phyloP scores from a whole-genome alignment of 2,888 invertebrate species.

The Sinhomidia bicolor region DNA sequence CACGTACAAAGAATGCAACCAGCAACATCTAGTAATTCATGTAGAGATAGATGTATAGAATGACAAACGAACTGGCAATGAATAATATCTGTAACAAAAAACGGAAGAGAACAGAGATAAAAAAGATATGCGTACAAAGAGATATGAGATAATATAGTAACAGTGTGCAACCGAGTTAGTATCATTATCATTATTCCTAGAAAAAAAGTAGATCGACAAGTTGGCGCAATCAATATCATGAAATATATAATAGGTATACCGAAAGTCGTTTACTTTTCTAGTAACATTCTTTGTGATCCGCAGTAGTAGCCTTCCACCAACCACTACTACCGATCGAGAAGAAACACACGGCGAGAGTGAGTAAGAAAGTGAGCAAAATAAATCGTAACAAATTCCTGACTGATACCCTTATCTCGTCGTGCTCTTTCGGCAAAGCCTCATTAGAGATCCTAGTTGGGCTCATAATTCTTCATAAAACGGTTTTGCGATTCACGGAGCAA shows the following conservation, averaged over 20 bases:
- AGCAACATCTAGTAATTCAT: conserved; percentile 1
- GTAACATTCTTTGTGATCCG: neutral
- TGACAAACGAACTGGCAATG: neutral
- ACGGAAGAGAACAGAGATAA: neutral
- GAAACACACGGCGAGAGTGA: neutral
- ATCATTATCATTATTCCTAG: neutral
- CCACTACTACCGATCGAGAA: too few relatives aligned
- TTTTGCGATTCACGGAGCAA: conserved; percentile 46
- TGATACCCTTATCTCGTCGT: conserved; percentile 40
- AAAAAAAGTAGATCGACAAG: conserved; percentile 68
- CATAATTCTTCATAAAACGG: conserved; percentile 68
- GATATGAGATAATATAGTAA: neutral
- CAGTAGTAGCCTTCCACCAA: neutral
- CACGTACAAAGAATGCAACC: neutral
- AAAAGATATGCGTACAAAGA: neutral
- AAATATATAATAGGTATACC: conserved; percentile 57
- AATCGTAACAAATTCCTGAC: conserved; percentile 68
- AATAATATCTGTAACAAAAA: neutral
- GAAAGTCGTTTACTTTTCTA: conserved; percentile 48
- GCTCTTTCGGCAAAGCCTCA: conserved; percentile 65
- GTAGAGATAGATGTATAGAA: conserved; percentile 19
- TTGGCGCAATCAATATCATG: conserved; percentile 40
- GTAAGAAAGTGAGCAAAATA: conserved; percentile 65
- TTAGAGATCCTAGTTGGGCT: conserved; percentile 63
- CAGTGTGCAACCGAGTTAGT: neutral